Base-by-base conservation (phyloP, 2,113 vertebrate species). In the Fukomys damarensis region DNA sequence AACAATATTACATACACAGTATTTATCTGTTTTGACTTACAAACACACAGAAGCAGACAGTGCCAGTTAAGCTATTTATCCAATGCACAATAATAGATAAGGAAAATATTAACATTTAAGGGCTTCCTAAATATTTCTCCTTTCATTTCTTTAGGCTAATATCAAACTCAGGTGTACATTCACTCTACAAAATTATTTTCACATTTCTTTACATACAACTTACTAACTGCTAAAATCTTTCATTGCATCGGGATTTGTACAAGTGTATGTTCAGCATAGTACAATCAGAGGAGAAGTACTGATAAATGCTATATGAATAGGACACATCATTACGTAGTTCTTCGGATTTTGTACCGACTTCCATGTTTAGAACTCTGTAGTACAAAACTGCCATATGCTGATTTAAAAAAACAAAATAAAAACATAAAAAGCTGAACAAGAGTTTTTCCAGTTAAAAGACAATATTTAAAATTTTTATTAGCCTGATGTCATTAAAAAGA, bases 381-480 rank as follows among this genome's bases (percentile, higher is more conserved):
- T 58, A 41, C 22, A 91, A 95, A 91, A 65, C 68, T 93, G 77
- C 54, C 14, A 54, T 4, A 58, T 86, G 65, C 26, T 81, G 20
- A 26, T 16, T 43, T 43, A 32, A 79, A 74, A 38, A 49, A 68
- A 12, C 8, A 81, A 12, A 35, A 2, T 24, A 20, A 58, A 70
- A 56, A 93, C 35, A 85, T 85, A 83, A 63, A 91, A 87, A 46
- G 20, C n/a, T 95, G n/a, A 95, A 89, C 13, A 93, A 83, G 66
- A 61, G 89, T 56, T 68, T 43, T 84, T 35, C 66, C 43, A 89
- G 43, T 68, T 93, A 72, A 96, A 93, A 96, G 59, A 89, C 0
- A 93, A 41, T n/a, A 95, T 61, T 66, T 93, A 86, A 91, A 89
- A 7, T 96, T 95, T 95, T 61, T 63, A 41, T 58, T 91, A 63